Evolutionary conservation across 2,797 vertebrate genomes (phyloP).

Genomic region (Ciconia nigra): DNA sequence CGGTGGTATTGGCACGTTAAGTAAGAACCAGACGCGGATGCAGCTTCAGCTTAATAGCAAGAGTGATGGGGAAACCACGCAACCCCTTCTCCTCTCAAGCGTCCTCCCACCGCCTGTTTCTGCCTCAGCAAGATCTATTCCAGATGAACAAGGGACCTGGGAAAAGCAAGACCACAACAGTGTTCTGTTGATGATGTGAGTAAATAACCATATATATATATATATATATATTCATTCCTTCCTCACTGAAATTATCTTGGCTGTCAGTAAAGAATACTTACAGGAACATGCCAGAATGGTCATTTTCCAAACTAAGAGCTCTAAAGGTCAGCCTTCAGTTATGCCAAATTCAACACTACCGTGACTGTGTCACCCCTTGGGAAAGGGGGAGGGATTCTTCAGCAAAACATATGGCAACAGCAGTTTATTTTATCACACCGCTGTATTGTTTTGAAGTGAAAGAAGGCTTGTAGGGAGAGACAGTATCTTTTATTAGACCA

Average conservation of each 20-base stretch:
- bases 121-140: not conserved
- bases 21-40: not conserved
- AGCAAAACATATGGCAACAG: conserved; percentile 28
- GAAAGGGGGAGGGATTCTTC: not conserved
- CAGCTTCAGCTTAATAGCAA: not conserved
- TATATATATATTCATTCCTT: not conserved
- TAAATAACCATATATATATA: not conserved
- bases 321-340: conserved; percentile 26
- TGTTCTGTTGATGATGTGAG: not conserved
- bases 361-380: not conserved
- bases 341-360: not conserved
- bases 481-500: conserved; percentile 37
- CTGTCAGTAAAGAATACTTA: not conserved
- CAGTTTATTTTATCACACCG: conserved; percentile 47
- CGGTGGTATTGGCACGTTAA: not conserved
- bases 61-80: not conserved
- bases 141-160: not conserved
- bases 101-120: not conserved
- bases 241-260: not conserved
- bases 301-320: not conserved
- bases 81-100: not conserved
- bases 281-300: not conserved
- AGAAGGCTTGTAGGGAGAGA: not conserved
- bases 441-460: conserved; percentile 31
- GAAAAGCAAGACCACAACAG: not conserved